phyloP scores from a whole-genome alignment of 2,797 vertebrate species.

The Prionace glauca region DNA sequence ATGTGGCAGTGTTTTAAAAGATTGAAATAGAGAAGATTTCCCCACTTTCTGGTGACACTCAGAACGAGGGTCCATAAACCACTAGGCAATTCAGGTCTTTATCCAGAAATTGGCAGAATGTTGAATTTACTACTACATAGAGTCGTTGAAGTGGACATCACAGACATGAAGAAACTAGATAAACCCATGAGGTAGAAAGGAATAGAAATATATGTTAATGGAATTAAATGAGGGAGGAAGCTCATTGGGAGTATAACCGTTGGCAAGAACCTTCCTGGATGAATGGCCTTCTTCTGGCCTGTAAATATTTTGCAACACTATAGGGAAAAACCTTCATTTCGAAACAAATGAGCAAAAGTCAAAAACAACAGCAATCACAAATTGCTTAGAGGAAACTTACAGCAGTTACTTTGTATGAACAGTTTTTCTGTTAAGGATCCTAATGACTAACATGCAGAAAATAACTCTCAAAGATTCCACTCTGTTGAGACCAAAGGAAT shows the following conservation, averaged over 20 bases:
- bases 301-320: not conserved
- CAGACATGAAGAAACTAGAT: not conserved
- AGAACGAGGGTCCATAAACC: not conserved
- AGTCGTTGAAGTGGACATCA: not conserved
- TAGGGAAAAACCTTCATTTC: not conserved
- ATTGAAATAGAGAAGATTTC: not conserved
- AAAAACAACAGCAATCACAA: not conserved
- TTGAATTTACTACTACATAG: not conserved
- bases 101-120: not conserved
- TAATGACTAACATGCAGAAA: not conserved
- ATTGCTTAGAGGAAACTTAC: too few species aligned
- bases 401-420: not conserved
- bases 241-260: not conserved
- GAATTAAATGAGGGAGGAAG: not conserved
- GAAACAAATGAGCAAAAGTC: not conserved
- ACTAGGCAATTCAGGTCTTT: not conserved
- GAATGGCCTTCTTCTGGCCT: not conserved
- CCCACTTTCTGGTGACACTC: not conserved
- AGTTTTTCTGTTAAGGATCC: not conserved
- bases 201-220: not conserved
- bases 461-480: not conserved
- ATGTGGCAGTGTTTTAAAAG: not conserved
- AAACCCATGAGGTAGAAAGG: not conserved
- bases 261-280: too few species aligned
- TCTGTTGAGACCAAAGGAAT: not conserved